A percentile compares a stretch with the other conserved stretches of the same genome.
phyloP scores from a whole-genome alignment of 2,888 invertebrate genomes.

The Scaeva pyrastri region DNA sequence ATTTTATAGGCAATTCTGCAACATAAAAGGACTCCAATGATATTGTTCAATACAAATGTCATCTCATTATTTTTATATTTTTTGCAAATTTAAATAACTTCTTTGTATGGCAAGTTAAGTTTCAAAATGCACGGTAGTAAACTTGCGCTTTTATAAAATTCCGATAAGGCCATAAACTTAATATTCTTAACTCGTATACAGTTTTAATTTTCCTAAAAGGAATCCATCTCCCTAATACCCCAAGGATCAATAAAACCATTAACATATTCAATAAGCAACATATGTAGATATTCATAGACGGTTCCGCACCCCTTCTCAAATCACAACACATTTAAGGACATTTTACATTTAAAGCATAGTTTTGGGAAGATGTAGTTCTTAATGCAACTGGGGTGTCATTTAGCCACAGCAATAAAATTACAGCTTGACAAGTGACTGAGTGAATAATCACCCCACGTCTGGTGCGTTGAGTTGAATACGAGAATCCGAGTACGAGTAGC shows the following conservation, averaged over 20 bases:
- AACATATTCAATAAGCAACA: slow-evolving; percentile 63
- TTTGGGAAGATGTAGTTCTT: slow-evolving; percentile 17
- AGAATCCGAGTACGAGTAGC: too few relatives aligned
- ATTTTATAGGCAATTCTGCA: too few relatives aligned
- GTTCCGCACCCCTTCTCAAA: slow-evolving; percentile 49
- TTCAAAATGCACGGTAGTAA: too few relatives aligned
- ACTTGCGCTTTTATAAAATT: too few relatives aligned
- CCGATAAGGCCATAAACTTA: too few relatives aligned
- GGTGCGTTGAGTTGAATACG: not conserved
- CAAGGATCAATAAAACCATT: slow-evolving; percentile 64
- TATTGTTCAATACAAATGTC: too few relatives aligned
- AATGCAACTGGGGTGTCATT: slow-evolving; percentile 69
- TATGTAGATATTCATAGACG: slow-evolving; percentile 51
- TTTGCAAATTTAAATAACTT: too few relatives aligned
- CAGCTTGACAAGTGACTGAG: slow-evolving; percentile 65
- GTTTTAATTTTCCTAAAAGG: slow-evolving; percentile 30
- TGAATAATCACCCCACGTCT: slow-evolving; percentile 64
- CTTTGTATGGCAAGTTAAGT: too few relatives aligned
- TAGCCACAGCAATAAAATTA: slow-evolving; percentile 74
- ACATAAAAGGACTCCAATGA: too few relatives aligned
- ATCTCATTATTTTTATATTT: too few relatives aligned
- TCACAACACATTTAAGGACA: slow-evolving; percentile 55
- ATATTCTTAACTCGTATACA: not conserved
- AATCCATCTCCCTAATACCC: slow-evolving; percentile 32
- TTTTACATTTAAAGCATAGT: slow-evolving; percentile 24